Percentiles rank a stretch among this genome's conserved stretches.
phyloP scores from a whole-genome alignment of 2,797 vertebrate genomes.

The Lepilemur septentrionalis region DNA sequence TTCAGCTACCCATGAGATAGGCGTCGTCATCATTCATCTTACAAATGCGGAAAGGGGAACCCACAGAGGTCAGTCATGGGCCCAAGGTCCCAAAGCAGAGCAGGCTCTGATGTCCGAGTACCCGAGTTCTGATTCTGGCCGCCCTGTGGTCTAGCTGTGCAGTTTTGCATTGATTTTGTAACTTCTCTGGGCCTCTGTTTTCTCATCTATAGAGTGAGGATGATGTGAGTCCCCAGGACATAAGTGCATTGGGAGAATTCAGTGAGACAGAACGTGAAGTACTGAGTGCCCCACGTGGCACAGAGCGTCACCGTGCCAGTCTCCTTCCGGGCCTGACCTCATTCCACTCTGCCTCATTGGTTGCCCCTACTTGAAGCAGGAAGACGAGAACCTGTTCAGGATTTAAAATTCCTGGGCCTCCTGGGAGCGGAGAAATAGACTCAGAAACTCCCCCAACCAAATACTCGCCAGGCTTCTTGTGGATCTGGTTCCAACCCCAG shows the following conservation, averaged over 20 bases:
- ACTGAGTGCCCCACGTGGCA: fast-evolving
- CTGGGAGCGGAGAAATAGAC: neutral
- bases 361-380: neutral
- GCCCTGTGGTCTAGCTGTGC: neutral
- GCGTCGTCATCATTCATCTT: neutral
- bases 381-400: neutral
- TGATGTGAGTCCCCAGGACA: neutral
- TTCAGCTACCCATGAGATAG: neutral
- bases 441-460: neutral
- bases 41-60: neutral
- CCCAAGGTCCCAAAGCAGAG: neutral
- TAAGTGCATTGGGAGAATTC: neutral
- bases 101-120: neutral
- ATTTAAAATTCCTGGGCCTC: neutral
- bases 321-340: neutral
- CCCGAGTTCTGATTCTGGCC: neutral
- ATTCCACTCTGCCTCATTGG: neutral
- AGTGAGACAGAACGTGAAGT: neutral
- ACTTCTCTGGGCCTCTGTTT: neutral
- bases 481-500: neutral
- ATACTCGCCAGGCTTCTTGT: neutral
- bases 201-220: neutral
- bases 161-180: neutral
- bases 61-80: neutral
- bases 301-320: neutral